Evolutionary conservation across 2,113 vertebrate genomes (phyloP).

Genomic region (Menidia beryllina): DNA sequence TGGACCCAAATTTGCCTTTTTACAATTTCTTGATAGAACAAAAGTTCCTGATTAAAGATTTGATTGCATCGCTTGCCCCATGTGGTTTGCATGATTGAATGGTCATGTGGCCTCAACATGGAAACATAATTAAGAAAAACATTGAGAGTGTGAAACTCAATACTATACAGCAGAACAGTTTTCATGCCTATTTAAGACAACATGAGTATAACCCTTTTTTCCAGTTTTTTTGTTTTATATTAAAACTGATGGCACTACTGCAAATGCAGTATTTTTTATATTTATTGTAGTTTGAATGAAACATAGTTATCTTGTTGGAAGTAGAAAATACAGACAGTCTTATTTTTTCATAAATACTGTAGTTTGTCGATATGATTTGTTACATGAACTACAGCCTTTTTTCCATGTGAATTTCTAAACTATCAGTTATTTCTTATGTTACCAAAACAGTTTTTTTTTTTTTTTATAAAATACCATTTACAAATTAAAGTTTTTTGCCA

Average conservation of each 20-base stretch:
- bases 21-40: constrained; percentile 7
- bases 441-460: too few species aligned
- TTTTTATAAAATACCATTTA: too few species aligned
- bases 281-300: neutral
- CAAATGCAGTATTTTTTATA: neutral
- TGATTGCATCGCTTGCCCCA: constrained; percentile 38
- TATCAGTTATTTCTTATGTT: too few species aligned
- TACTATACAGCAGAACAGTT: neutral
- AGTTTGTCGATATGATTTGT: too few species aligned
- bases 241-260: neutral
- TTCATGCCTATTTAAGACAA: constrained; percentile 25
- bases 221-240: neutral
- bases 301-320: neutral
- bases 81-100: constrained; percentile 32
- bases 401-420: too few species aligned
- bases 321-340: too few species aligned
- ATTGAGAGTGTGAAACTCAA: neutral
- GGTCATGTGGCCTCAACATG: constrained; percentile 8
- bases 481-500: too few species aligned
- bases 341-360: too few species aligned
- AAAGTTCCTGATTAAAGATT: constrained; percentile 38
- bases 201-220: neutral
- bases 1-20: neutral
- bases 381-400: too few species aligned
- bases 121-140: constrained; percentile 10